phyloP scores from a whole-genome alignment of 2,888 invertebrate genomes.

The Frankliniella fusca region DNA sequence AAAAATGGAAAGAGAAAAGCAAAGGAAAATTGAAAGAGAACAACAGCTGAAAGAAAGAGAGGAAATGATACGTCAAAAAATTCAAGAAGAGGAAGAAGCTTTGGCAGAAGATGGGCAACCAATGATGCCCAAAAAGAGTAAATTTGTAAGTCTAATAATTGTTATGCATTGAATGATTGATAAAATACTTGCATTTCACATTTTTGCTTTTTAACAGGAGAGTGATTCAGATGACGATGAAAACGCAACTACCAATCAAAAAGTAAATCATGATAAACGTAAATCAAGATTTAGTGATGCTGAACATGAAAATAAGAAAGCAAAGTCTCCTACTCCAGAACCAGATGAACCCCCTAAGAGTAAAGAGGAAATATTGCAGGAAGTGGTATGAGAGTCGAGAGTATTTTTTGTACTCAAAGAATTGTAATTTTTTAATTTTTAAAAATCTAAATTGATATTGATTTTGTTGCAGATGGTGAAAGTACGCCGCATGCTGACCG shows the following conservation, averaged over 20 bases:
- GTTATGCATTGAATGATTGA: background rate
- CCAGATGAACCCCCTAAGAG: slow-evolving; percentile 38
- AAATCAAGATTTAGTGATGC: slow-evolving; percentile 48
- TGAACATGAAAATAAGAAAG: slow-evolving; percentile 41
- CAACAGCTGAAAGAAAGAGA: slow-evolving; percentile 61
- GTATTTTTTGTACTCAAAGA: too few species aligned
- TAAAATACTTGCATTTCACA: background rate
- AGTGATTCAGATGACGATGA: slow-evolving; percentile 49
- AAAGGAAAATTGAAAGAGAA: slow-evolving; percentile 77
- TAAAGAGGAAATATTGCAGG: slow-evolving; percentile 61
- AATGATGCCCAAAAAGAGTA: slow-evolving; percentile 52
- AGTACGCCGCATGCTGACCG: slow-evolving; percentile 83
- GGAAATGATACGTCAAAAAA: slow-evolving; percentile 48
- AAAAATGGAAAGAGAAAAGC: slow-evolving; percentile 94
- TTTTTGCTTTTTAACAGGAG: slow-evolving; percentile 43
- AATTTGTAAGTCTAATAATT: slow-evolving; percentile 53
- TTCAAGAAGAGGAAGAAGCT: slow-evolving; percentile 55
- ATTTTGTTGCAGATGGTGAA: slow-evolving; percentile 67
- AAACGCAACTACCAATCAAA: slow-evolving; percentile 31
- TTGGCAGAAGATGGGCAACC: slow-evolving; percentile 40
- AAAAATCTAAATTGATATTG: slow-evolving; percentile 31
- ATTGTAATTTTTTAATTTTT: background rate
- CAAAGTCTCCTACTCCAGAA: slow-evolving; percentile 38
- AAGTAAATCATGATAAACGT: slow-evolving; percentile 42
- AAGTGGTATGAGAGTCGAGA: slow-evolving; percentile 55